Base-by-base conservation (phyloP, 2,888 invertebrate genomes). In the Lapara coniferarum region DNA sequence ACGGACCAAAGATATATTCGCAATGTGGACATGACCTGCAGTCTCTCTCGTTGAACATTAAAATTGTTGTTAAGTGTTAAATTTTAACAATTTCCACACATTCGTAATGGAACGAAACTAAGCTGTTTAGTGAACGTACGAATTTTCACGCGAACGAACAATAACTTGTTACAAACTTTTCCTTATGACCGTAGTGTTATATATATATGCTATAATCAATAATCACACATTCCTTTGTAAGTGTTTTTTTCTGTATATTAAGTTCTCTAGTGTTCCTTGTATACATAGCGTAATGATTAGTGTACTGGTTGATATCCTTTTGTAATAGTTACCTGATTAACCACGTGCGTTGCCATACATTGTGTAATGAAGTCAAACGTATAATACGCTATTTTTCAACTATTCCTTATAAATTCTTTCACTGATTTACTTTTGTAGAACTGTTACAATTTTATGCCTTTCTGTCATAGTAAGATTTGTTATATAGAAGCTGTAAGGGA, bases 281-380 rank as follows among this genome's bases (percentile, higher is more conserved):
- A 57, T 52, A 66, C 57, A 69, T 66, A 44, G 57, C 58, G 53
- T 63, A 55, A 66, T 16, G 37, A 52, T 66, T 71, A 69, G 49
- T 68, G 58, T 72, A 71, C 67, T 14, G 63, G 55, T 69, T 70
- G 56, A 69, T 56, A 56, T 57, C 56, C 56, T 58, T 52, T 68
- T 75, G 75, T 83, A 81, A 81, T 85, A 91, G 92, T 92, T 92
- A 93, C 92, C 92, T 86, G 85, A 78, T 84, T 83, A 84, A 88
- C 84, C 80, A 84, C 82, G 87, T 85, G 85, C 84, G 92, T 91
- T 93, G 93, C 92, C 93, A 92, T 92, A 92, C 80, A 78, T 80
- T 80, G 89, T 88, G 87, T 87, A 86, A 57, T 59, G 53, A 68
- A 68, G 37, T 57, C 30, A 58, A 52, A 66, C 66, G 10, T 66